Evolutionary conservation across 2,797 vertebrate species (phyloP).

Genomic region (Tangara arthus): DNA sequence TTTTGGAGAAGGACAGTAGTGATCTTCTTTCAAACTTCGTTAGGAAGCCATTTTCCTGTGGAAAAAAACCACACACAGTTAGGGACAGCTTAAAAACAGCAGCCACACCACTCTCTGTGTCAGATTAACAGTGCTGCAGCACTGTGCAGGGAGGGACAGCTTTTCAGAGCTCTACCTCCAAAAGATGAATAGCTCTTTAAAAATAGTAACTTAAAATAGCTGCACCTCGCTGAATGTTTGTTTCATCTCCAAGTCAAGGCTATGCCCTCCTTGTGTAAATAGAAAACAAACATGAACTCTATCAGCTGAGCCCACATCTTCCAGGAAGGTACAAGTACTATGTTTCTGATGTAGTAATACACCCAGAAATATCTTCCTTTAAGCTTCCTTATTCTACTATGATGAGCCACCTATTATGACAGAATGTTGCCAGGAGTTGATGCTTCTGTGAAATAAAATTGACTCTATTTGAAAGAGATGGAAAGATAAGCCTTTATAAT

Average conservation of each 20-base stretch:
- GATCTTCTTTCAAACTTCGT: constrained; percentile 70
- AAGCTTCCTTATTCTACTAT: not conserved
- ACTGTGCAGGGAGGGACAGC: not conserved
- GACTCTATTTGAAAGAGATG: not conserved
- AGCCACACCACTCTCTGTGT: accelerated
- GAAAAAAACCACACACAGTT: not conserved
- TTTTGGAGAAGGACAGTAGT: constrained; percentile 65
- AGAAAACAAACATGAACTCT: not conserved
- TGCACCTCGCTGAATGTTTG: not conserved
- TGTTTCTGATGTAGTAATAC: not conserved
- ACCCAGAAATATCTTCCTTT: not conserved
- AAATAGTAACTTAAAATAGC: constrained; percentile 15
- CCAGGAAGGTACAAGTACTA: not conserved
- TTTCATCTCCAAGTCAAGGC: not conserved
- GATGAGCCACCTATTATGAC: not conserved
- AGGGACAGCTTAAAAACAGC: not conserved
- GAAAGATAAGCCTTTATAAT: not conserved
- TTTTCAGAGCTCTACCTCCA: not conserved
- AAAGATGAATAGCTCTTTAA: not conserved
- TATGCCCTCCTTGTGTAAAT: not conserved
- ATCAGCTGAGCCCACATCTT: not conserved
- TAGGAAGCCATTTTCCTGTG: constrained; percentile 74
- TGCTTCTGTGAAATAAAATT: constrained; percentile 4
- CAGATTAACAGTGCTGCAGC: not conserved
- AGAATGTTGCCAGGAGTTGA: not conserved